A percentile compares a stretch with the other conserved stretches of the same genome.
These are phyloP conservation scores for Chaenocephalus aceratus DNA, from an alignment of 2,113 vertebrate genomes.

Conservation along the genomic window DNA sequence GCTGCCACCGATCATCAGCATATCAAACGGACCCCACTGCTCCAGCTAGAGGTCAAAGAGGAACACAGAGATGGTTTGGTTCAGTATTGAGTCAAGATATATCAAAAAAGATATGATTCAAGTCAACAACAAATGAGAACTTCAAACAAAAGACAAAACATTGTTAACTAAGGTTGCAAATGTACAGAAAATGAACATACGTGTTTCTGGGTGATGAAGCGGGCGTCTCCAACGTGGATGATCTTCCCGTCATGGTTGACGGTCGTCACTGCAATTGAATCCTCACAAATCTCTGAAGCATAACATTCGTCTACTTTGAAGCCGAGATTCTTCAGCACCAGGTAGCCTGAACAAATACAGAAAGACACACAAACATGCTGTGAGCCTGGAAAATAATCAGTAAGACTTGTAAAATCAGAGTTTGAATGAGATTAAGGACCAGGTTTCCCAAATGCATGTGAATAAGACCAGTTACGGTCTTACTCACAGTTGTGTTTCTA, in stretches of 20 bases:
- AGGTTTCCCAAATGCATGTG: background rate
- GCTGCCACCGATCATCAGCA: constrained; percentile 96
- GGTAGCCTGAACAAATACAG: constrained; percentile 81
- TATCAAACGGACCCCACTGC: constrained; percentile 94
- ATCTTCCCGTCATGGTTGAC: constrained; percentile 90
- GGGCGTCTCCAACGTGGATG: constrained; percentile 86
- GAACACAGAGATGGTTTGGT: background rate
- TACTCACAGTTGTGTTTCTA: too few species aligned
- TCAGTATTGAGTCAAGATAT: background rate
- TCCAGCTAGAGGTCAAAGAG: constrained; percentile 79
- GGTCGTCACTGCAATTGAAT: constrained; percentile 83
- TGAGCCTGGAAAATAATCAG: too few species aligned
- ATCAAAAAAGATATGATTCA: background rate
- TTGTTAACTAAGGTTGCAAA: background rate
- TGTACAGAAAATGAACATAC: constrained; percentile 66
- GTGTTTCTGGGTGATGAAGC: constrained; percentile 86
- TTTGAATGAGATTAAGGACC: too few species aligned
- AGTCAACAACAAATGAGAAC: background rate
- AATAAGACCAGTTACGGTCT: too few species aligned
- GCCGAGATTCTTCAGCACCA: constrained; percentile 93
- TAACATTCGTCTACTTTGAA: constrained; percentile 92
- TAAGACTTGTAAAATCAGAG: too few species aligned
- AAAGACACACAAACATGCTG: background rate
- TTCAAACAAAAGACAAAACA: background rate
- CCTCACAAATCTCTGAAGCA: constrained; percentile 92